These are phyloP conservation scores for Mirounga angustirostris DNA, from an alignment of 2,113 vertebrate species.

Conservation along the genomic window DNA sequence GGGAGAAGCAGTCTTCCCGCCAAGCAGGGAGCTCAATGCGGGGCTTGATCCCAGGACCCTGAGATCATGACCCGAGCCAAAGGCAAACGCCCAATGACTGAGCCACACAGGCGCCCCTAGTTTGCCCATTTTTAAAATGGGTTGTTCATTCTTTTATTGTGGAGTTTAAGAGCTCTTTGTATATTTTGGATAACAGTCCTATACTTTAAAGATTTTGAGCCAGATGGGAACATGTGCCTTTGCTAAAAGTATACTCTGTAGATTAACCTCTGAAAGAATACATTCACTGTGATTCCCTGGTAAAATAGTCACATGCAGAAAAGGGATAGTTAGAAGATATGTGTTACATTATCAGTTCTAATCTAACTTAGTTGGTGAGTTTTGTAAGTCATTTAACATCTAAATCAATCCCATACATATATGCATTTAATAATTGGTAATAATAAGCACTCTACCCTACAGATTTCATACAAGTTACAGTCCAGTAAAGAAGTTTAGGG, in stretches of 20 bases:
- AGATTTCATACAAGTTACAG: not conserved
- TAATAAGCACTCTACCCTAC: not conserved
- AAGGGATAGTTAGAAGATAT: not conserved
- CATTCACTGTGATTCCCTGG: not conserved
- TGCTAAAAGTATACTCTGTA: not conserved
- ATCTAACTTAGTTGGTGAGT: not conserved
- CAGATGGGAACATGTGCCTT: not conserved
- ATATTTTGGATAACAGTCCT: not conserved
- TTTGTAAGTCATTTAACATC: not conserved
- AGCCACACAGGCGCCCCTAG: not conserved
- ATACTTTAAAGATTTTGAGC: not conserved
- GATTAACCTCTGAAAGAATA: not conserved
- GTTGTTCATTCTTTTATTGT: not conserved
- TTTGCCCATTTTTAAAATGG: not conserved
- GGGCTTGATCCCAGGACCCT: no score
- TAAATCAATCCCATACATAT: not conserved
- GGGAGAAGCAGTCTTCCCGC: no score
- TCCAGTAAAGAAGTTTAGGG: not conserved
- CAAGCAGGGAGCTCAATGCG: no score
- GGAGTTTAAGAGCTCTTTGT: not conserved
- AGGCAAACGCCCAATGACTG: no score
- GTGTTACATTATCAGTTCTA: not conserved
- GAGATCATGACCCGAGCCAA: no score
- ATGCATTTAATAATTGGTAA: not conserved
- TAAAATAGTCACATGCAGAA: not conserved